A percentile compares a stretch with the other conserved stretches of the same genome.
Conservation (phyloP, 2,113 vertebrate genomes). For the Chascanopsetta lugubris region DNA sequence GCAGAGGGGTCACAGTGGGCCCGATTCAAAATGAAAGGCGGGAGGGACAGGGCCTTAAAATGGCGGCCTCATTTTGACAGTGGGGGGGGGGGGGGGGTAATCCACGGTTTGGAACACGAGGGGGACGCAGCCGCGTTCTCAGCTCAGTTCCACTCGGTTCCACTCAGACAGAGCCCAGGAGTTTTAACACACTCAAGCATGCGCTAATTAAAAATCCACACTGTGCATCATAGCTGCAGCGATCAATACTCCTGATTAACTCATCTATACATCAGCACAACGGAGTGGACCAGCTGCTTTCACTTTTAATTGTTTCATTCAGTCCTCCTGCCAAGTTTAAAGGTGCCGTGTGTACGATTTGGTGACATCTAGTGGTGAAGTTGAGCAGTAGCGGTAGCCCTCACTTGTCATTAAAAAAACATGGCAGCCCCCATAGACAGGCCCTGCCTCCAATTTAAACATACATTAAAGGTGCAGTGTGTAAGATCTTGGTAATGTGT, state of each 20-base stretch:
- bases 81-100: slow-evolving; percentile 38
- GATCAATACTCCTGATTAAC: slow-evolving; percentile 81
- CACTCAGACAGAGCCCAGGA: slow-evolving; percentile 67
- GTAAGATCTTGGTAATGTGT: too few species aligned
- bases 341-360: background rate
- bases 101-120: slow-evolving; percentile 39
- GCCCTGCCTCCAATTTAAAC: too few species aligned
- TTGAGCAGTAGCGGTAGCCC: too few species aligned
- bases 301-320: background rate
- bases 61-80: slow-evolving; percentile 48
- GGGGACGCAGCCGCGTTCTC: slow-evolving; percentile 40
- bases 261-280: slow-evolving; percentile 74
- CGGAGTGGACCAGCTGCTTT: slow-evolving; percentile 17
- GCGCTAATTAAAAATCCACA: slow-evolving; percentile 81
- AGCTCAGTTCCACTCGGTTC: slow-evolving; percentile 77
- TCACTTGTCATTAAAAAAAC: too few species aligned
- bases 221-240: slow-evolving; percentile 53
- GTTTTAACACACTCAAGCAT: slow-evolving; percentile 78
- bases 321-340: background rate
- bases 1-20: slow-evolving; percentile 39
- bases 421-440: too few species aligned
- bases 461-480: too few species aligned
- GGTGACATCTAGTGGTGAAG: too few species aligned
- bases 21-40: slow-evolving; percentile 61
- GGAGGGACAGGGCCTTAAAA: slow-evolving; percentile 42